These are phyloP conservation scores for Cyclina sinensis DNA, from an alignment of 1,140 invertebrate species.

Conservation along the genomic window DNA sequence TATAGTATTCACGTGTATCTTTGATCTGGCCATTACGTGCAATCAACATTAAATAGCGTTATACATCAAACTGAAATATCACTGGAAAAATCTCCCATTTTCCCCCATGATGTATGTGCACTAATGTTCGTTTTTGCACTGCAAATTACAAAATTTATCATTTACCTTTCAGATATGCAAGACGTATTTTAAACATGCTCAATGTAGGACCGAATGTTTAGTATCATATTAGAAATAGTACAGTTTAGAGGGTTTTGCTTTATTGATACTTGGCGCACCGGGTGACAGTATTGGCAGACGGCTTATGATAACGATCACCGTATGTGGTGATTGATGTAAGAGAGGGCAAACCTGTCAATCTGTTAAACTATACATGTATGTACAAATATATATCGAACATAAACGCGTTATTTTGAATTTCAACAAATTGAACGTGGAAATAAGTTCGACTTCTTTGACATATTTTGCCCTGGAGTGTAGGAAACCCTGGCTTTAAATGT, in stretches of 20 bases:
- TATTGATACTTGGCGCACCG: neutral
- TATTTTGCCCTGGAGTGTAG: slow-evolving; percentile 29
- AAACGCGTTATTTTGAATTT: slow-evolving; percentile 24
- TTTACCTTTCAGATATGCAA: slow-evolving; percentile 25
- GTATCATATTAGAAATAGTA: neutral
- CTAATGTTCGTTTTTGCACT: neutral
- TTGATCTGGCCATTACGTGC: slow-evolving; percentile 62
- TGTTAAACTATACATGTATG: neutral
- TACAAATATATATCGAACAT: neutral
- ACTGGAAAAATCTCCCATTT: slow-evolving; percentile 21
- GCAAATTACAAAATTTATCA: slow-evolving; percentile 43
- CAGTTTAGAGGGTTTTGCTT: neutral
- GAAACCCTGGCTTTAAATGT: slow-evolving; percentile 12
- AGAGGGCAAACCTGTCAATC: slow-evolving; percentile 25
- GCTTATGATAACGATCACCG: slow-evolving; percentile 17
- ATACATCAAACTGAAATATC: slow-evolving; percentile 52
- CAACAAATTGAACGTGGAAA: slow-evolving; percentile 21
- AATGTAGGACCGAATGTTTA: neutral
- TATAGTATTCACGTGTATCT: slow-evolving; percentile 53
- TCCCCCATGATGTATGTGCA: slow-evolving; percentile 32
- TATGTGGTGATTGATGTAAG: slow-evolving; percentile 29
- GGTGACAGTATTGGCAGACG: slow-evolving; percentile 17
- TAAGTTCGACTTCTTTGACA: slow-evolving; percentile 40
- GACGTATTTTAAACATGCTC: neutral
- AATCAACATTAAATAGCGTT: slow-evolving; percentile 56